A percentile compares a stretch with the other conserved stretches of the same genome.
These are phyloP conservation scores for Smutsia gigantea DNA, from an alignment of 2,797 vertebrate species.

Conservation along the genomic window DNA sequence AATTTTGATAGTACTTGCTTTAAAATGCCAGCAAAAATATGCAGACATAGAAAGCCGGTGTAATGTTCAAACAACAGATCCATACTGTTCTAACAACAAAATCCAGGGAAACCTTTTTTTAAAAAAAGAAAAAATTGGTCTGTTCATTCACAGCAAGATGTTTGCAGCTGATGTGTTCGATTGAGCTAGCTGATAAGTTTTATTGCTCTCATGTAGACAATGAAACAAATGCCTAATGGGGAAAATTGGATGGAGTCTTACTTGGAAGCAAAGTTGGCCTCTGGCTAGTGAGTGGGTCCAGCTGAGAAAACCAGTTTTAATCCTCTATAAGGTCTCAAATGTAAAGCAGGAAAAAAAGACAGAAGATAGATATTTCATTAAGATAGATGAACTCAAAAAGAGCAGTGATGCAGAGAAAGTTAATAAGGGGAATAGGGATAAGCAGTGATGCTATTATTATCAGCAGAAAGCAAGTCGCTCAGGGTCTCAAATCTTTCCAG, in stretches of 20 bases:
- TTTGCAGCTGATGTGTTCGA: slow-evolving; percentile 80
- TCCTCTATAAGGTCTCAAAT: slow-evolving; percentile 54
- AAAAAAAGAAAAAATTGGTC: not conserved
- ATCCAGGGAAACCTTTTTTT: not conserved
- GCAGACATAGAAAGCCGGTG: not conserved
- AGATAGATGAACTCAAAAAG: slow-evolving; percentile 72
- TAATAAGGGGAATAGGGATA: slow-evolving; percentile 66
- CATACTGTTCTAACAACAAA: not conserved
- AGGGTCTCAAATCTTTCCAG: slow-evolving; percentile 66
- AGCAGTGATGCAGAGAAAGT: slow-evolving; percentile 65
- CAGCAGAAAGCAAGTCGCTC: slow-evolving; percentile 62
- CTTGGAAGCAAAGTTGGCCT: slow-evolving; percentile 72
- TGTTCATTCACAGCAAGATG: slow-evolving; percentile 60
- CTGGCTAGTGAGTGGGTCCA: slow-evolving; percentile 68
- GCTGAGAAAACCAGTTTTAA: slow-evolving; percentile 70
- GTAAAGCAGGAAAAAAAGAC: slow-evolving; percentile 49
- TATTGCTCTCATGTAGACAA: slow-evolving; percentile 75
- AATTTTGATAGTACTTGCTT: not conserved
- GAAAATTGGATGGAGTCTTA: slow-evolving; percentile 65
- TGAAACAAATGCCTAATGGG: slow-evolving; percentile 71
- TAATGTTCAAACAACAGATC: slow-evolving; percentile 20
- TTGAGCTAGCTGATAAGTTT: slow-evolving; percentile 74
- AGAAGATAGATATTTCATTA: slow-evolving; percentile 75
- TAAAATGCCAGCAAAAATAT: not conserved
- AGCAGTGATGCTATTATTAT: slow-evolving; percentile 47